Percentiles rank a stretch among this genome's conserved stretches.
phyloP scores from a whole-genome alignment of 2,113 vertebrate species.

The Phaethornis superciliosus region DNA sequence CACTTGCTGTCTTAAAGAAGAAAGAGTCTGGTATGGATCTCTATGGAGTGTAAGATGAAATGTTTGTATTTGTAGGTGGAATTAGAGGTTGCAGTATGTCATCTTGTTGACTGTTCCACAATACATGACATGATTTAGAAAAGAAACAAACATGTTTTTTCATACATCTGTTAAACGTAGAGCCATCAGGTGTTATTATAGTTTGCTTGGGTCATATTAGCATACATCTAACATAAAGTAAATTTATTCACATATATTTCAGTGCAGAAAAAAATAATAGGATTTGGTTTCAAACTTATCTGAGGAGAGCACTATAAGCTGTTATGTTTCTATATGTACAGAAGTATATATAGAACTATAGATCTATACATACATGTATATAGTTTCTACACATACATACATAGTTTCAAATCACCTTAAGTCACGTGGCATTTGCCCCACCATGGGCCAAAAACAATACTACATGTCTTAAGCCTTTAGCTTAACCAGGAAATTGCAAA shows the following conservation, averaged over 20 bases:
- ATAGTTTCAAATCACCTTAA: neutral
- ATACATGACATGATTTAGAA: neutral
- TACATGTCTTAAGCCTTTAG: neutral
- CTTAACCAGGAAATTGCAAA: neutral
- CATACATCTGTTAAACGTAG: neutral
- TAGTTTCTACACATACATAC: too few species aligned
- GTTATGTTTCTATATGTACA: neutral
- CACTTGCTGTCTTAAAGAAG: neutral
- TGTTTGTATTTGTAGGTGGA: neutral
- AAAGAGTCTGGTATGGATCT: neutral
- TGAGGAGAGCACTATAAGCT: neutral
- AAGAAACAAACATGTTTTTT: neutral
- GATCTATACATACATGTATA: too few species aligned
- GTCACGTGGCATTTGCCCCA: neutral
- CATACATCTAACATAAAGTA: neutral
- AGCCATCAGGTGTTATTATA: neutral
- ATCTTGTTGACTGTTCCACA: neutral
- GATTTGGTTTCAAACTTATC: neutral
- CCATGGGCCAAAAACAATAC: rapidly evolving
- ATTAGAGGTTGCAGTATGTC: neutral
- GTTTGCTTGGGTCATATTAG: neutral
- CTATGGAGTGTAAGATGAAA: neutral
- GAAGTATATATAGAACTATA: too few species aligned
- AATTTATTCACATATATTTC: neutral
- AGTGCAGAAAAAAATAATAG: neutral